Evolutionary conservation across 2,113 vertebrate species (phyloP), one percentile per base, ranked within the genome.

Genomic region (Garra rufa): DNA sequence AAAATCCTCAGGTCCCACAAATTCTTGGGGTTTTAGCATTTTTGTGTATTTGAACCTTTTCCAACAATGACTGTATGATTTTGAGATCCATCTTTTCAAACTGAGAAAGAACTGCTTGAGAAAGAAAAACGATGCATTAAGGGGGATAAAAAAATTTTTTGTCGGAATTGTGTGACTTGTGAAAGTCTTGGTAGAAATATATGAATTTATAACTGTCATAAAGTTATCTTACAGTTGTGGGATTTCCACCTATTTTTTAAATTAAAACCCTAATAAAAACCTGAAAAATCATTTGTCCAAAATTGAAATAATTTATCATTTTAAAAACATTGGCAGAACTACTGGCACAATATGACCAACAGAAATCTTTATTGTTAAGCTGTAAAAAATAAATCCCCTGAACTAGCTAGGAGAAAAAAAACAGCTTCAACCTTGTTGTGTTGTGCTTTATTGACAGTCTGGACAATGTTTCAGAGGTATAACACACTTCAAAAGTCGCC

Each of bases 381-480:
- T 15, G 28, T 34, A 19, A 50, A 50, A 44, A 75, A 17, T 26
- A 75, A 75, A 30, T 75, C 7, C 26, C 8, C 28, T 55, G 8
- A 76, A 38, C 48, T 21, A 17, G 28, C 46, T 34, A 6, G 21
- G 28, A 55, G 9, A 44, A 73, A 24, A 73, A 13, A 73, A 46
- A 2, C 15, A 6, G 55, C 11, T 41, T 69, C 34, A 69, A 6
- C 19, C 19, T 3, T 57, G 50, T 57, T 57, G 13, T 41, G 30
- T 38, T 69, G 19, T 34, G 30, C 13, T 77, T 57, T 57, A 57
- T 77, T 59, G 50, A 41, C 75, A 77, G 34, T 76, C 28, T 55
- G 44, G 30, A 30, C 34, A 63, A 63, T 44, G 76, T 44, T 61
- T 43, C 38, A 61, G n/a, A 38, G 19, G 14, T 26, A 75, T 50